Evolutionary conservation across 2,888 invertebrate species (phyloP), one percentile per base, ranked within the genome.

Genomic region (Caenorhabditis doughertyi): DNA sequence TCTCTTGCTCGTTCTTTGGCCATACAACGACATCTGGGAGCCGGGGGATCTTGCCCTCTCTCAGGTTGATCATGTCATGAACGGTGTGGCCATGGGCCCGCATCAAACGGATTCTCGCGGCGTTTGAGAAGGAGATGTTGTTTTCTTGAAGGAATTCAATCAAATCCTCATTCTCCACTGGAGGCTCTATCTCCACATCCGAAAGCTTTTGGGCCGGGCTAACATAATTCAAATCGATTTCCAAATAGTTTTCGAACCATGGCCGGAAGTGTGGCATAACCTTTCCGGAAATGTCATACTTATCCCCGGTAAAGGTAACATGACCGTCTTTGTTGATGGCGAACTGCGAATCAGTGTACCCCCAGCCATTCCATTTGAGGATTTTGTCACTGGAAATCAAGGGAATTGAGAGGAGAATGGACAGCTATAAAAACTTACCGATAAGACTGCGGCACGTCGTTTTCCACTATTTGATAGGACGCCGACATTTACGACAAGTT

Each of bases 341-440:
- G 92, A 99, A 98, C 92, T 94, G 94, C 0, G 97, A 96, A 93
- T 98, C 98, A 86, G 95, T 95, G 94, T 98, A 99, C n/a, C 99
- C 99, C 99, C 99, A 99, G 25, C 99, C 99, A 93, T 98, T 97
- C 98, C 98, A 98, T 93, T 97, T 98, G 65, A 98, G 93, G 16
- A 86, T 86, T 27, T 82, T 76, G 68, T 91, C 91, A 23, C 91
- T 91, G 80, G 68, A 84, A 67, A 64, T 25, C 4, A 8, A n/a
- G 11, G 25, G 42, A 21, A 9, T 27, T 35, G n/a, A 23, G 16
- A 25, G 23, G 32, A 27, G 23, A 27, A 73, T 35, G 42, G 56
- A 70, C 42, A 39, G 25, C 9, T 7, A 44, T 64, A 13, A n/a
- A 16, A 44, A 16, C 44, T 58, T 58, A 82, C 82, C 83, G 76